Conservation (phyloP, 2,888 invertebrate genomes). For the Scaptomyza cyrtandrae region DNA sequence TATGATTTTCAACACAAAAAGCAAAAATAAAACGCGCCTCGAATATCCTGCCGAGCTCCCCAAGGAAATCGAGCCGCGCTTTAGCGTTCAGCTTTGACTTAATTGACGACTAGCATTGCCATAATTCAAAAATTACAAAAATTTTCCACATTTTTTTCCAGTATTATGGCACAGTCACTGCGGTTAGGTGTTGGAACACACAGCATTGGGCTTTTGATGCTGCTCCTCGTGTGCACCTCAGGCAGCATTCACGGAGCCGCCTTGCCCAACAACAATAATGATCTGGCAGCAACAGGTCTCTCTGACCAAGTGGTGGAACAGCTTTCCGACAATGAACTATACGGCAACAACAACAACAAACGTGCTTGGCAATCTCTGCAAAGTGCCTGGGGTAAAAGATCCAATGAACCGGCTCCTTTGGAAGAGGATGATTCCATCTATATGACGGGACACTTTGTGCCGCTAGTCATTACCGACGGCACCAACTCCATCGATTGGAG, state of each 20-base stretch:
- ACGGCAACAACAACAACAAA: conserved; percentile 79
- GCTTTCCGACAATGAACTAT: conserved; percentile 61
- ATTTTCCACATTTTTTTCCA: conserved; percentile 19
- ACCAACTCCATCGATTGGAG: conserved; percentile 69
- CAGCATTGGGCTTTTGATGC: conserved; percentile 33
- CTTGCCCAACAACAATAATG: conserved; percentile 41
- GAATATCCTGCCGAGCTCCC: conserved; percentile 25
- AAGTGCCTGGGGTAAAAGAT: conserved; percentile 89
- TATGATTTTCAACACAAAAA: conserved; percentile 59
- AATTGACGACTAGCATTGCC: conserved; percentile 48
- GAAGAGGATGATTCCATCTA: conserved; percentile 58
- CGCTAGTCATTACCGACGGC: conserved; percentile 65
- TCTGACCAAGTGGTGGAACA: conserved; percentile 67
- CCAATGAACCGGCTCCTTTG: conserved; percentile 27
- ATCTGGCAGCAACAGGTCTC: conserved; percentile 53
- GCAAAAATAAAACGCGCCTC: conserved; percentile 26
- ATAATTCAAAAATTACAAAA: conserved; percentile 15
- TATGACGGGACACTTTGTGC: conserved; percentile 66
- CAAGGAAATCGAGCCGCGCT: conserved; percentile 34
- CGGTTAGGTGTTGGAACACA: conserved; percentile 23
- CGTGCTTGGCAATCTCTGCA: conserved; percentile 88
- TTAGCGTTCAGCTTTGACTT: conserved; percentile 44
- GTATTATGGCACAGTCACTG: conserved; percentile 35
- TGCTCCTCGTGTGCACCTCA: conserved; percentile 41
- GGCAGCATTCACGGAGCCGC: conserved; percentile 43